phyloP scores from a whole-genome alignment of 1,140 invertebrate genomes.

The Eufriesea mexicana region DNA sequence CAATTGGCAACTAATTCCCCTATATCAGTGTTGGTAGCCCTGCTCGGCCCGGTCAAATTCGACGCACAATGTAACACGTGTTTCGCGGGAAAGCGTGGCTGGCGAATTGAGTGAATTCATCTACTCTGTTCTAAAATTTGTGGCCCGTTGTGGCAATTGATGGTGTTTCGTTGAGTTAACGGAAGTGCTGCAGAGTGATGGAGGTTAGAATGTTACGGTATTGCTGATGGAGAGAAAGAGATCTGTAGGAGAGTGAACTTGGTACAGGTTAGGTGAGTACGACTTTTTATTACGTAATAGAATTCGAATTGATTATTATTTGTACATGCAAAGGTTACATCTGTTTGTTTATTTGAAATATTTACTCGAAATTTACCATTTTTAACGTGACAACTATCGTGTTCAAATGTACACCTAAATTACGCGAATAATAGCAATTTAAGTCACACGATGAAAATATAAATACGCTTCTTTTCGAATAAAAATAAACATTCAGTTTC shows the following conservation, averaged over 20 bases:
- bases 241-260: neutral
- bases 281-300: too few species aligned
- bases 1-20: neutral
- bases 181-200: neutral
- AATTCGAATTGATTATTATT: too few species aligned
- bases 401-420: too few species aligned
- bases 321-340: too few species aligned
- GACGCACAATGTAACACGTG: neutral
- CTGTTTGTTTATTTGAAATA: too few species aligned
- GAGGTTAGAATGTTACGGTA: neutral
- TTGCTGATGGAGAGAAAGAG: neutral
- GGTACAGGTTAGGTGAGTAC: neutral
- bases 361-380: too few species aligned
- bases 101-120: neutral
- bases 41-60: neutral
- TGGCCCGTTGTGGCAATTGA: neutral
- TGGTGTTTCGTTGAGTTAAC: neutral
- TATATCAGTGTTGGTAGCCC: too few species aligned
- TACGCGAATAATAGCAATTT: too few species aligned
- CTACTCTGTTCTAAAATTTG: neutral
- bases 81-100: neutral
- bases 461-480: too few species aligned
- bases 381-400: too few species aligned
- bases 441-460: too few species aligned
- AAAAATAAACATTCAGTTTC: too few species aligned